Base-by-base conservation (phyloP, 1,140 invertebrate genomes). In the Meloidogyne exigua region DNA sequence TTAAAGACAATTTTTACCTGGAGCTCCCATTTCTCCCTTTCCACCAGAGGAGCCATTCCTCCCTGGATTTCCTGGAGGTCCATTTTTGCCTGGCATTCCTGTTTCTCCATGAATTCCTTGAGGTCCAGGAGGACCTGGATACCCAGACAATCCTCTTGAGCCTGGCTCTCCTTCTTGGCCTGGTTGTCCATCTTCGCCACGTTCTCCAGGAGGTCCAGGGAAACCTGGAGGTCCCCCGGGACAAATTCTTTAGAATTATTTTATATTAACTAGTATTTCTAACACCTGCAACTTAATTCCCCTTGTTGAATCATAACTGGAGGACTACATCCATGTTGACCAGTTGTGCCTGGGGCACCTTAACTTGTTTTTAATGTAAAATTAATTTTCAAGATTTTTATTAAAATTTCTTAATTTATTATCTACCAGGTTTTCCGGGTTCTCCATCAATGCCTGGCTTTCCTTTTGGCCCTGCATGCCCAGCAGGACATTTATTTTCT, bases 271-370 rank as follows among this genome's bases (percentile, higher is more conserved):
- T 18, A 5, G 2, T 69, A 25, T 32, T 32, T 28, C 18, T 9
- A 64, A 62, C 15, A 73, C 72, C 72, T 57, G 72, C 72, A 73
- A n/a, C 12, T 73, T 23, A 73, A 69, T 66, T 76, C 75, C n/a
- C 57, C 69, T n/a, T 57, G 68, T 21, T 71, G 39, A 10, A 75
- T 75, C 75, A 76, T 76, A 26, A 76, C 69, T 13, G 75, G 75
- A 25, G 75, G 75, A 18, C 57, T 65, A 21, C 25, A 69, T 2
- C 75, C 75, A 42, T 28, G 32, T 39, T 57, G 49, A 26, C 75
- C 75, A 1, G 25, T n/a, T 26, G 62, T 44, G 11, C 75, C 75
- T 10, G 42, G 25, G 21, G 23, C 42, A 9, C 75, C 75, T 44
- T 36, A 25, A 39, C 21, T 23, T 42, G 36, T n/a, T n/a, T n/a